Percentiles rank a stretch among this genome's conserved stretches.
Evolutionary conservation across 2,797 vertebrate genomes (phyloP).

Genomic region (Danio kyathit): DNA sequence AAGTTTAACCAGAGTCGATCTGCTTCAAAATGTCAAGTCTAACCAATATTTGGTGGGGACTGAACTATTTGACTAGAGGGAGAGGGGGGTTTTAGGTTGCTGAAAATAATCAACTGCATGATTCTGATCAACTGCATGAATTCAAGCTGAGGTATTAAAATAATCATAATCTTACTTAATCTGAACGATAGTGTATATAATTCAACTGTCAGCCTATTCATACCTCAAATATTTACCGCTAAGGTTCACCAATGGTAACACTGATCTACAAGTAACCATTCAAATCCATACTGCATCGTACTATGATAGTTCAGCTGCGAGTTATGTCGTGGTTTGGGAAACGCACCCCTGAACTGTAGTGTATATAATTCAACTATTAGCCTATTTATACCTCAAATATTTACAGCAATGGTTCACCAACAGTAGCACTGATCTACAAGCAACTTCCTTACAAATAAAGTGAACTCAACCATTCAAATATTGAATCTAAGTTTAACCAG

Average conservation of each 20-base stretch:
- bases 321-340: too few species aligned
- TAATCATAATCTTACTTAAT: too few species aligned
- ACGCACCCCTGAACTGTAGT: too few species aligned
- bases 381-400: too few species aligned
- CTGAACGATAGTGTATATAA: neutral
- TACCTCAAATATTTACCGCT: neutral
- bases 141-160: neutral
- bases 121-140: neutral
- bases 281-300: too few species aligned
- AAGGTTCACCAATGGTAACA: slow-evolving; percentile 25
- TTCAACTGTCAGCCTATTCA: neutral
- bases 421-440: too few species aligned
- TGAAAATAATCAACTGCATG: too few species aligned
- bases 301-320: too few species aligned
- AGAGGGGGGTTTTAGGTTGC: slow-evolving; percentile 75
- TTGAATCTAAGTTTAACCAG: neutral
- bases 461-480: slow-evolving; percentile 30
- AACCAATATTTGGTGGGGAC: slow-evolving; percentile 54
- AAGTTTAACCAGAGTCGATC: slow-evolving; percentile 36
- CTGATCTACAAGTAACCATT: slow-evolving; percentile 32
- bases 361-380: too few species aligned
- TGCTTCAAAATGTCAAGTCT: slow-evolving; percentile 54
- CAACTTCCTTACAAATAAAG: slow-evolving; percentile 49
- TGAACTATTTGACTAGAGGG: slow-evolving; percentile 67
- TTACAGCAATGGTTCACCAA: too few species aligned